Percentiles rank a stretch among this genome's conserved stretches.
phyloP scores from a whole-genome alignment of 1,140 invertebrate genomes.

The Diplogasteroides magnus region DNA sequence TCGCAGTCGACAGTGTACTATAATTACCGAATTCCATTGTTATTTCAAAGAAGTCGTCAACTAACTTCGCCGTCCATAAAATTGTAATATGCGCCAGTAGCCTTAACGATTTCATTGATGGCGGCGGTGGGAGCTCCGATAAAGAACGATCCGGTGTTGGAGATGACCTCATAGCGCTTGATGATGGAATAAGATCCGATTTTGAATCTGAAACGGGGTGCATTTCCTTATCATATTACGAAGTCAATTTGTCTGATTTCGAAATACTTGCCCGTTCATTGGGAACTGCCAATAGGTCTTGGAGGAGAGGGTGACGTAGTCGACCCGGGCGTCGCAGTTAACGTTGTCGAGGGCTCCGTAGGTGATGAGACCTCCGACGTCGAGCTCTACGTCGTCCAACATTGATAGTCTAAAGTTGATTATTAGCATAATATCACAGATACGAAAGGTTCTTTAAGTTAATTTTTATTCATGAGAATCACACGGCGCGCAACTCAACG shows the following conservation, averaged over 20 bases:
- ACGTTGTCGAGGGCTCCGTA: constrained; percentile 38
- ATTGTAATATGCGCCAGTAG: constrained; percentile 33
- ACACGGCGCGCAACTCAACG: too few relatives aligned
- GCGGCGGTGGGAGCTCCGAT: constrained; percentile 28
- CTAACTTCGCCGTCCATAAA: too few relatives aligned
- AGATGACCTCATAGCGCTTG: constrained; percentile 38
- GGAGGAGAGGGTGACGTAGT: constrained; percentile 37
- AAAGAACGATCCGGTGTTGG: constrained; percentile 41
- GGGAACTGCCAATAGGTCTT: constrained; percentile 44
- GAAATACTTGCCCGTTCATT: too few relatives aligned
- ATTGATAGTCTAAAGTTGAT: too few relatives aligned
- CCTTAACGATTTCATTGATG: constrained; percentile 28
- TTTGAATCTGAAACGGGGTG: constrained; percentile 22
- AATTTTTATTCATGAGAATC: too few relatives aligned
- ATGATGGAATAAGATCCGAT: constrained; percentile 33
- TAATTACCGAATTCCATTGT: too few relatives aligned
- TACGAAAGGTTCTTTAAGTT: too few relatives aligned
- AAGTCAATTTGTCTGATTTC: too few relatives aligned
- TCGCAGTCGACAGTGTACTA: constrained; percentile 28
- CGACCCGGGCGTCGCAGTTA: constrained; percentile 37
- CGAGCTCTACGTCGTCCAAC: too few relatives aligned
- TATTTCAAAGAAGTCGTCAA: too few relatives aligned
- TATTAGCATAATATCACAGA: too few relatives aligned
- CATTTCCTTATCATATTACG: too few relatives aligned
- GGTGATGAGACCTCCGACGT: constrained; percentile 34